phyloP scores from a whole-genome alignment of 1,140 invertebrate species.

The Phymastichus coffea region DNA sequence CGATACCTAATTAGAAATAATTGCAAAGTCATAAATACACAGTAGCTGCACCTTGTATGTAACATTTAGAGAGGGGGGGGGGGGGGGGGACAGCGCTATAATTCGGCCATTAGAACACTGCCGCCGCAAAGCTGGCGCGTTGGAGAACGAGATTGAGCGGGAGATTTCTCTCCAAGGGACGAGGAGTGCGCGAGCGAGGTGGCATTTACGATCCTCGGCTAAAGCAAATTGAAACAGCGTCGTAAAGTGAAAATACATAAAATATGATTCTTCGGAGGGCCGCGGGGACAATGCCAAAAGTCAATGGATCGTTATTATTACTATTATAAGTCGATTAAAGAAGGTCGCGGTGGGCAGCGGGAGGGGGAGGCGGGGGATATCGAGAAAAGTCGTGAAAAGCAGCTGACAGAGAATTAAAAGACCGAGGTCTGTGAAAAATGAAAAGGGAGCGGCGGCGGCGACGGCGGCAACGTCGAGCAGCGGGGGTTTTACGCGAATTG shows the following conservation, averaged over 20 bases:
- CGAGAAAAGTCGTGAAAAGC: not conserved
- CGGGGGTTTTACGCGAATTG: slow-evolving; percentile 11
- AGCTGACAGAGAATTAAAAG: not conserved
- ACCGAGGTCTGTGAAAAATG: not conserved
- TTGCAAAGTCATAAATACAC: no score
- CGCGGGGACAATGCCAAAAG: no score
- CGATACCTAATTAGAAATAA: no score
- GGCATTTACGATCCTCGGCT: slow-evolving; percentile 20
- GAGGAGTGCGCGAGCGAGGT: no score
- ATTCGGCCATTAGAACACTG: slow-evolving; percentile 19
- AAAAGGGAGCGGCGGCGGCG: not conserved
- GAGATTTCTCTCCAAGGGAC: slow-evolving; percentile 26
- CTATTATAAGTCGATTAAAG: no score
- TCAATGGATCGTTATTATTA: no score
- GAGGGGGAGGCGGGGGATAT: no score
- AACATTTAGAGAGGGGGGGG: slow-evolving; percentile 11
- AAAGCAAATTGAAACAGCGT: slow-evolving; percentile 24
- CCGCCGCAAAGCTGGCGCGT: not conserved
- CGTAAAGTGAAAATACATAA: slow-evolving; percentile 21
- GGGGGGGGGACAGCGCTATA: no score
- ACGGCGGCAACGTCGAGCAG: not conserved
- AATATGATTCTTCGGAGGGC: slow-evolving; percentile 12
- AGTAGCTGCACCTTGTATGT: not conserved
- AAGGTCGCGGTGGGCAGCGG: no score
- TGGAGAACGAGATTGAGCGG: slow-evolving; percentile 2